Conservation (phyloP, 23 tunicate genomes). For the Clavelina lepadiformis region DNA sequence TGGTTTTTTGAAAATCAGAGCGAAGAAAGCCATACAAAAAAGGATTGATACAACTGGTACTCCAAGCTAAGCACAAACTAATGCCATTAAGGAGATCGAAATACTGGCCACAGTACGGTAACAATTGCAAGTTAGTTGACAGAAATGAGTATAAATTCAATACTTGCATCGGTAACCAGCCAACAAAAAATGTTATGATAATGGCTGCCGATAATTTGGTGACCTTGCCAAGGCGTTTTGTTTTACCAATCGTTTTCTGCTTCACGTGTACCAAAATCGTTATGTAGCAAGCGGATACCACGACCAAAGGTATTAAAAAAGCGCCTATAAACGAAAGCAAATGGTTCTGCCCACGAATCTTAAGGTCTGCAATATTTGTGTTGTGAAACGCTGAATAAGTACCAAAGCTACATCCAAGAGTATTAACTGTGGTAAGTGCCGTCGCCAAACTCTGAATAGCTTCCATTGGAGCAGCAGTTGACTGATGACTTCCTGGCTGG, state of each 20-base stretch:
- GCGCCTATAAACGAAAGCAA: slow-evolving; percentile 41
- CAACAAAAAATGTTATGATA: slow-evolving; percentile 57
- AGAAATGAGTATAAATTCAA: slow-evolving; percentile 57
- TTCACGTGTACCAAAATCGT: slow-evolving; percentile 55
- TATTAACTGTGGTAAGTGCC: too few species aligned
- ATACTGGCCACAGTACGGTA: slow-evolving; percentile 21
- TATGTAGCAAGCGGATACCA: slow-evolving; percentile 58
- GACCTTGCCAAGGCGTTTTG: slow-evolving; percentile 59
- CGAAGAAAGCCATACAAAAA: slow-evolving; percentile 74
- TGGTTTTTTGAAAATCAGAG: slow-evolving; percentile 76
- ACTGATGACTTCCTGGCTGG: too few species aligned
- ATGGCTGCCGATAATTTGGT: slow-evolving; percentile 65
- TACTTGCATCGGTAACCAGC: slow-evolving; percentile 71
- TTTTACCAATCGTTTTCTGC: slow-evolving; percentile 60
- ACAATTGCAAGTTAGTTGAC: slow-evolving; percentile 54
- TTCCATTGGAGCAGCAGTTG: too few species aligned
- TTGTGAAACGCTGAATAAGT: too few species aligned
- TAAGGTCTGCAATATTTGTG: too few species aligned
- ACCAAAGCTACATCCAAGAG: too few species aligned
- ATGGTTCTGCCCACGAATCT: slow-evolving; percentile 34
- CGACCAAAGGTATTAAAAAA: slow-evolving; percentile 55
- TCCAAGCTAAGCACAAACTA: slow-evolving; percentile 62
- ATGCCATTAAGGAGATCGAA: slow-evolving; percentile 36
- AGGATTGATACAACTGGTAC: slow-evolving; percentile 86
- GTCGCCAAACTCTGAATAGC: too few species aligned